Evolutionary conservation across 2,888 invertebrate genomes (phyloP), one percentile per base, ranked within the genome.

Genomic region (Cephonodes hylas): DNA sequence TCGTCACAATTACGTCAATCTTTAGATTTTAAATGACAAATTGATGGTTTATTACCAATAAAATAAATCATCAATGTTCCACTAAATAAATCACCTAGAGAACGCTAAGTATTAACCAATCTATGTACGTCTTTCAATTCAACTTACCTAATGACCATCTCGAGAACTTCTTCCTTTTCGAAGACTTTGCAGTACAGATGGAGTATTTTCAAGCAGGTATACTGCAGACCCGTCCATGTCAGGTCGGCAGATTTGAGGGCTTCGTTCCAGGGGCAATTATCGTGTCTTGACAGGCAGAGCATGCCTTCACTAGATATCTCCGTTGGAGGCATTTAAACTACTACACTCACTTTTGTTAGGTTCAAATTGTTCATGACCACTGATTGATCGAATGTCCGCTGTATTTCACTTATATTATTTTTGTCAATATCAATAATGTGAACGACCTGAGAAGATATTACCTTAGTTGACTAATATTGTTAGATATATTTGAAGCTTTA

Each of bases 121-220:
- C 5, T 46, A 6, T 25, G 22, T 46, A 6, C n/a, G 22, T 25
- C 4, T 23, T n/a, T n/a, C 13, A 2, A 10, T 6, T 18, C 7
- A 23, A 79, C 88, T 93, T 93, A 96, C 96, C 96, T 95, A 89
- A 96, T 95, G 76, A 96, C 95, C 88, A 96, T 94, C 85, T 96
- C 96, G 89, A 96, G 93, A 48, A 96, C 93, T 91, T 96, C 96
- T 85, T 95, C 95, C 81, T 95, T 95, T 81, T 96, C 96, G 88
- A 97, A 97, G 75, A 97, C 96, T 86, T 96, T 97, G 91, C 96
- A 97, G 91, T 97, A 97, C 62, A 97, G 93, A 79, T 96, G 96
- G 65, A 97, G 93, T 62, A 97, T 95, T 90, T 96, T 95, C 70
- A 97, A 93, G 85, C 97, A 97, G 70, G 96, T 95, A 88, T 96